Conservation (phyloP, 2,888 invertebrate species). For the Acleris holmiana region DNA sequence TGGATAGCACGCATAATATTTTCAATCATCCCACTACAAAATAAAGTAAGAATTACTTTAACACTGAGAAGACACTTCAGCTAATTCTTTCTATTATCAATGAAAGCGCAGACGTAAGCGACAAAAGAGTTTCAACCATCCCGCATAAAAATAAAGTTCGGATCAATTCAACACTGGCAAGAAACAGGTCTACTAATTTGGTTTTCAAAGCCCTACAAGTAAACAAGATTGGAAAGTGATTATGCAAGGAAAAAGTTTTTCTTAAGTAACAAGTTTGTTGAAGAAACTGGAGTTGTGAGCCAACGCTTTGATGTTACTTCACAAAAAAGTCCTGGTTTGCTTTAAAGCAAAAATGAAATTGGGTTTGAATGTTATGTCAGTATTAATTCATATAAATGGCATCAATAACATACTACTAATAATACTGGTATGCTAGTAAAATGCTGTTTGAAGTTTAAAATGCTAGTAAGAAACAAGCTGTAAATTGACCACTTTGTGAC, state of each 20-base stretch:
- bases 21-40: no score
- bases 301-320: slow-evolving; percentile 1
- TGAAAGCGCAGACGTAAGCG: slow-evolving; percentile 1
- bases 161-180: background rate
- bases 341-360: background rate
- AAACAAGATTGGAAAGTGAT: slow-evolving; percentile 31
- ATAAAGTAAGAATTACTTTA: no score
- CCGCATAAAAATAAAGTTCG: background rate
- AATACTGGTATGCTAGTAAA: no score
- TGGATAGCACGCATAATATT: no score
- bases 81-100: slow-evolving; percentile 17
- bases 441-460: no score
- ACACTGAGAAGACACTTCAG: no score
- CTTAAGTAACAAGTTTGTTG: slow-evolving; percentile 33
- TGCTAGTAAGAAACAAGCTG: no score
- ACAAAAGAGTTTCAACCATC: background rate
- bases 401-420: no score
- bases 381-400: no score
- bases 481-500: no score
- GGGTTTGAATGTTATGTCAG: no score
- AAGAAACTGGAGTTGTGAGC: slow-evolving; percentile 10
- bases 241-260: slow-evolving; percentile 31
- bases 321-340: background rate
- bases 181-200: slow-evolving; percentile 18
- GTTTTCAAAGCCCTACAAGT: slow-evolving; percentile 16